Evolutionary conservation across 2,113 vertebrate genomes (phyloP).

Genomic region (Myotis lucifugus): DNA sequence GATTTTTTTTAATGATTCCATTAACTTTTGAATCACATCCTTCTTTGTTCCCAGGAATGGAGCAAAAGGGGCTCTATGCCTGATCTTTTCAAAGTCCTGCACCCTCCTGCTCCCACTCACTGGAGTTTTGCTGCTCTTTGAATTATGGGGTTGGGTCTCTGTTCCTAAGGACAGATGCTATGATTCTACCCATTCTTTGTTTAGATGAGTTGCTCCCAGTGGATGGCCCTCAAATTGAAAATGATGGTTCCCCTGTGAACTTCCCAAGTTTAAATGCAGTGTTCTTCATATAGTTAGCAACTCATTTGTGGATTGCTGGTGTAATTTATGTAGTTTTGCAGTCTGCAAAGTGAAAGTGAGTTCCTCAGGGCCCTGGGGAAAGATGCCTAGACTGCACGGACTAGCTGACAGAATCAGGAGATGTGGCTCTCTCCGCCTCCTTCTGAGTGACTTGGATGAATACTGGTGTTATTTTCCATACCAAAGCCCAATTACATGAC

Average conservation of each 20-base stretch:
- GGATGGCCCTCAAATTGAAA: conserved; percentile 52
- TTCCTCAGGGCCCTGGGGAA: neutral
- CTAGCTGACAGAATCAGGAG: neutral
- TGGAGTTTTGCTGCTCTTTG: neutral
- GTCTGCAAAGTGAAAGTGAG: conserved; percentile 41
- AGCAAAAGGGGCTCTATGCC: neutral
- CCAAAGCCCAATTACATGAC: conserved; percentile 58
- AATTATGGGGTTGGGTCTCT: conserved; percentile 24
- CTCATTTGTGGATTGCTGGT: neutral
- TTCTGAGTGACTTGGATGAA: conserved; percentile 54
- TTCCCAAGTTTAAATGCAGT: conserved; percentile 21
- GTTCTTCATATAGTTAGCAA: conserved; percentile 43
- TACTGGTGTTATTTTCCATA: conserved; percentile 61
- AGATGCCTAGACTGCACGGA: neutral
- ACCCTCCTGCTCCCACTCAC: neutral
- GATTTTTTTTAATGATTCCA: neutral
- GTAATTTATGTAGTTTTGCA: conserved; percentile 61
- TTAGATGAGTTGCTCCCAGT: conserved; percentile 31
- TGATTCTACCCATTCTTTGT: neutral
- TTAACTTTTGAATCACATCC: neutral
- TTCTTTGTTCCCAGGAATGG: neutral
- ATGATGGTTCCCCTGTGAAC: conserved; percentile 57
- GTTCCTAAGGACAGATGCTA: neutral
- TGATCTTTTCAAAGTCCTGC: neutral
- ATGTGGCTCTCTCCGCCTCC: conserved; percentile 27